phyloP scores from a whole-genome alignment of 2,797 vertebrate genomes.

The Coluber constrictor region DNA sequence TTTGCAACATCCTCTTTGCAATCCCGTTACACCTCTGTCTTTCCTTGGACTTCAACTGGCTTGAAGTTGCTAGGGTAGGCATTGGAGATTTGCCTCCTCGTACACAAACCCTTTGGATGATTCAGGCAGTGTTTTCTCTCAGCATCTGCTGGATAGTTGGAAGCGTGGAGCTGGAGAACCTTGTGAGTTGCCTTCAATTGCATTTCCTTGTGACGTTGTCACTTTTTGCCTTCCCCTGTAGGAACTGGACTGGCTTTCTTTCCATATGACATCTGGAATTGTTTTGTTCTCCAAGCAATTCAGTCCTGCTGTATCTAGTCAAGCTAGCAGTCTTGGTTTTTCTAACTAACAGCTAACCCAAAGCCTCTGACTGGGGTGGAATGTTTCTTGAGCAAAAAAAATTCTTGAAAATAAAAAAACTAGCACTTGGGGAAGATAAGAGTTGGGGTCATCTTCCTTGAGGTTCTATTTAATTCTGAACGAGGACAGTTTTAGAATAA shows the following conservation, averaged over 20 bases:
- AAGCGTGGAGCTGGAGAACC: background rate
- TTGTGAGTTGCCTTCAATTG: background rate
- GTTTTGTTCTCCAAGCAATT: background rate
- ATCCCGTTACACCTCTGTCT: background rate
- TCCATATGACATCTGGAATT: slow-evolving; percentile 2
- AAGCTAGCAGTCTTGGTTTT: background rate
- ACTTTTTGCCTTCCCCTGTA: background rate
- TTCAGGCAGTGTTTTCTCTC: background rate
- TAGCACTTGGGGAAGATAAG: background rate
- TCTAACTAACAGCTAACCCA: background rate
- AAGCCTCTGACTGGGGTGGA: background rate
- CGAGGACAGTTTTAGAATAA: background rate
- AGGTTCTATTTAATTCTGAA: background rate
- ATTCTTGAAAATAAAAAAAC: background rate
- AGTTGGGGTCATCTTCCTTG: too few relatives aligned
- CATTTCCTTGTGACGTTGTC: background rate
- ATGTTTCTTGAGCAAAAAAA: background rate
- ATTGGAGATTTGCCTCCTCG: background rate
- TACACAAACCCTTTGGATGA: background rate
- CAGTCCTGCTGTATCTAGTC: too few relatives aligned
- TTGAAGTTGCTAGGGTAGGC: background rate
- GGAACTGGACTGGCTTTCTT: background rate
- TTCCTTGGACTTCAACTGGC: background rate
- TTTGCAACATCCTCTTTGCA: background rate
- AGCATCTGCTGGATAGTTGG: background rate